A percentile compares a stretch with the other conserved stretches of the same genome.
Conservation (phyloP, 2,113 vertebrate species). For the Apus apus region DNA sequence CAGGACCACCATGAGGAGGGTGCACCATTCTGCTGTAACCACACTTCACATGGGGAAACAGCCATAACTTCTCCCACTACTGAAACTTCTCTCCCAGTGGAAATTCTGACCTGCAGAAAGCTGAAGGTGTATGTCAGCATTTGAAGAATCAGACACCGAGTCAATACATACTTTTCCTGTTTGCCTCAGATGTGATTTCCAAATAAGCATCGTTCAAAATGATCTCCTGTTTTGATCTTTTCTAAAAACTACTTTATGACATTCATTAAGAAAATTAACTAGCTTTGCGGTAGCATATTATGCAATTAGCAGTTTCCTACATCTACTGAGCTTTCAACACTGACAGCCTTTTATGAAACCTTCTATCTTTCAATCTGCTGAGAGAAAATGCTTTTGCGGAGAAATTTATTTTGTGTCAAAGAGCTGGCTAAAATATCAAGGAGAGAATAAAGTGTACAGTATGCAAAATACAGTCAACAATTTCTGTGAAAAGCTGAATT, state of each 20-base stretch:
- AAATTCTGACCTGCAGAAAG: neutral
- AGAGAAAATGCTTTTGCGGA: neutral
- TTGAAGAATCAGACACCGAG: neutral
- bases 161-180: neutral
- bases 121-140: fast-evolving
- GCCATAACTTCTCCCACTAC: neutral
- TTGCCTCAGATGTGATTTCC: neutral
- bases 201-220: neutral
- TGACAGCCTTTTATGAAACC: neutral
- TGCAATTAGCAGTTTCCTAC: neutral
- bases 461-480: neutral
- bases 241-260: neutral
- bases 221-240: neutral
- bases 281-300: neutral
- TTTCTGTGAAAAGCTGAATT: neutral
- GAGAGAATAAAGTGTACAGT: neutral
- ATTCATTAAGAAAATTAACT: conserved; percentile 34
- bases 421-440: neutral
- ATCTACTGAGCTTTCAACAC: neutral
- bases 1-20: fast-evolving
- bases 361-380: neutral
- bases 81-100: neutral
- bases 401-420: neutral
- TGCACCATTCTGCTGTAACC: neutral
- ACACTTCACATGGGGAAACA: neutral